Conservation (phyloP, 2,888 invertebrate genomes). For the Ormyrus thymus region DNA sequence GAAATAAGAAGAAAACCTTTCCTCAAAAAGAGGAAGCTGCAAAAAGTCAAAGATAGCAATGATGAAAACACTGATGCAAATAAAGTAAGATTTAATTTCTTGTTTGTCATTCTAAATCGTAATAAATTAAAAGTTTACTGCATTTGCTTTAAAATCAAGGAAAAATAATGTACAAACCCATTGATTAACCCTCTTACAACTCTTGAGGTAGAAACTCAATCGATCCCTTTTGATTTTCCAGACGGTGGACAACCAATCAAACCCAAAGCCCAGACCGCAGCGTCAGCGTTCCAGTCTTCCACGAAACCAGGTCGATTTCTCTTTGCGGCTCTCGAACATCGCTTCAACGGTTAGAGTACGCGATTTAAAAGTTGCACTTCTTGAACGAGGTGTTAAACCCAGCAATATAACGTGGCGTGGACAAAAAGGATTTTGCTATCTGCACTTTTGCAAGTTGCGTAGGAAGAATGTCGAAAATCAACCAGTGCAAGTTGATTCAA, state of each 20-base stretch:
- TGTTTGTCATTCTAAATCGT: neutral
- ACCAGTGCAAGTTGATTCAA: slow-evolving; percentile 75
- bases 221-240: neutral
- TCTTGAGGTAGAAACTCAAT: neutral
- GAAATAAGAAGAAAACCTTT: slow-evolving; percentile 56
- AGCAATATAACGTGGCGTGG: slow-evolving; percentile 84
- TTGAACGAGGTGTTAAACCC: slow-evolving; percentile 85
- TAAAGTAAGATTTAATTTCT: slow-evolving; percentile 53
- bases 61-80: slow-evolving; percentile 66
- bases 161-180: neutral
- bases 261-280: slow-evolving; percentile 53
- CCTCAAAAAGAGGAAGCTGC: slow-evolving; percentile 58
- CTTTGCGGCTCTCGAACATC: slow-evolving; percentile 83
- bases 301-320: slow-evolving; percentile 77
- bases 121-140: neutral
- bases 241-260: slow-evolving; percentile 17
- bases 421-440: slow-evolving; percentile 80
- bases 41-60: slow-evolving; percentile 65
- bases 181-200: neutral
- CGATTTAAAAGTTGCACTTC: slow-evolving; percentile 84
- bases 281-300: slow-evolving; percentile 63
- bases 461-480: slow-evolving; percentile 64
- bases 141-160: neutral
- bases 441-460: slow-evolving; percentile 83
- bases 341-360: slow-evolving; percentile 83